Evolutionary conservation across 2,113 vertebrate species (phyloP).

Genomic region (Calyptommatus sinebrachiatus): DNA sequence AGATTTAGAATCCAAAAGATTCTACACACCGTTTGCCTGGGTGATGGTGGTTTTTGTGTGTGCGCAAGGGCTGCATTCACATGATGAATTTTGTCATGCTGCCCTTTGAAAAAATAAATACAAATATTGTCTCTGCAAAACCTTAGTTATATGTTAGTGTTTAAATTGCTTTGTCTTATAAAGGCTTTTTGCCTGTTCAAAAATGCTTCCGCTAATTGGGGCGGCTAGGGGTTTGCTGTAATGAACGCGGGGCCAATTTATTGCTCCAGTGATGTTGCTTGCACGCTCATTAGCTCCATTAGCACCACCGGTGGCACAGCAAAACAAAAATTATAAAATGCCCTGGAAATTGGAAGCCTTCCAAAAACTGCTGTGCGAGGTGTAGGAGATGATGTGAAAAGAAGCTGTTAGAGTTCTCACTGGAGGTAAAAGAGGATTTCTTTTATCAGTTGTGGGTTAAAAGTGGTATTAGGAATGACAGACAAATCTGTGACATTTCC

Average conservation of each 20-base stretch:
- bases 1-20: too few relatives aligned
- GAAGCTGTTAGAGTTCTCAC: background rate
- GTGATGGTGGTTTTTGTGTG: too few relatives aligned
- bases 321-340: background rate
- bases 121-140: too few relatives aligned
- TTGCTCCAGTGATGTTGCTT: background rate
- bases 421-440: background rate
- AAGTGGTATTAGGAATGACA: too few relatives aligned
- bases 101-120: too few relatives aligned
- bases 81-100: too few relatives aligned
- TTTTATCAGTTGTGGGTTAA: too few relatives aligned
- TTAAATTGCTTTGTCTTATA: too few relatives aligned
- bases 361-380: background rate
- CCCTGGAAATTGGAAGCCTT: background rate
- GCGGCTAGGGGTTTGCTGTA: constrained; percentile 1
- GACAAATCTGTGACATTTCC: too few relatives aligned
- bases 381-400: background rate
- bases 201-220: constrained; percentile 2
- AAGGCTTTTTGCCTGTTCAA: background rate
- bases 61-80: too few relatives aligned
- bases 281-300: constrained; percentile 27
- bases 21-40: too few relatives aligned
- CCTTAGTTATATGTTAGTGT: too few relatives aligned
- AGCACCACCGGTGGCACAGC: background rate
- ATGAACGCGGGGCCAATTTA: background rate